Base-by-base conservation (phyloP, 1,140 invertebrate genomes). In the Rhyacophila brunnea region DNA sequence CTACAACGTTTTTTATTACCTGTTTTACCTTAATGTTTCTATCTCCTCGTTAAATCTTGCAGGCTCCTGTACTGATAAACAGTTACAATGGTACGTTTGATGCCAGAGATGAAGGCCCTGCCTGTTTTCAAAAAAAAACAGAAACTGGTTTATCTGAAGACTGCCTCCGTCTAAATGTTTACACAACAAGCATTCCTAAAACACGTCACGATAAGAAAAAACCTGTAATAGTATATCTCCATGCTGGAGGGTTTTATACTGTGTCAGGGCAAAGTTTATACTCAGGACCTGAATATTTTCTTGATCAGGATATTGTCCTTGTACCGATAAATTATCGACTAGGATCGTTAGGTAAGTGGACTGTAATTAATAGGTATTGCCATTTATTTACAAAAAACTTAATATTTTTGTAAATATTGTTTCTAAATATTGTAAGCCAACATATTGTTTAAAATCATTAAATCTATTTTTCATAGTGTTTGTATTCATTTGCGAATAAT, bases 241-340 rank as follows among this genome's bases (percentile, higher is more conserved):
- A 84, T 69, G 72, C 74, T 0, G 82, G 82, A 4, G 78, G 72
- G 19, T 84, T 81, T 60, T 80, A 79, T 34, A 58, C 61, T 0
- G 68, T 70, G 35, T 81, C 70, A 0, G 76, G 77, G 1, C 83
- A 83, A 4, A 77, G 79, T 10, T 77, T 77, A 48, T 66, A 80
- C 20, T 81, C 75, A 1, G 83, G 83, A 0, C 84, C 85, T 0
- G 75, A 86, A 65, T 85, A 85, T 60, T 68, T 89, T 1, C 73
- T 88, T 58, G 83, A 87, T 60, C 73, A 80, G 14, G 82, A 87
- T 57, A 64, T 89, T 28, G 83, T 91, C 5, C 75, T 85, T 2
- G 84, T 90, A 1, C 86, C 84, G 0, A 80, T 88, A 9, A 90
- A 90, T 70, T 89, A 90, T 70, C 76, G 88, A 14, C 73, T 90